Evolutionary conservation across 2,797 vertebrate species (phyloP), one percentile per base, ranked within the genome.

Genomic region (Nasua narica): DNA sequence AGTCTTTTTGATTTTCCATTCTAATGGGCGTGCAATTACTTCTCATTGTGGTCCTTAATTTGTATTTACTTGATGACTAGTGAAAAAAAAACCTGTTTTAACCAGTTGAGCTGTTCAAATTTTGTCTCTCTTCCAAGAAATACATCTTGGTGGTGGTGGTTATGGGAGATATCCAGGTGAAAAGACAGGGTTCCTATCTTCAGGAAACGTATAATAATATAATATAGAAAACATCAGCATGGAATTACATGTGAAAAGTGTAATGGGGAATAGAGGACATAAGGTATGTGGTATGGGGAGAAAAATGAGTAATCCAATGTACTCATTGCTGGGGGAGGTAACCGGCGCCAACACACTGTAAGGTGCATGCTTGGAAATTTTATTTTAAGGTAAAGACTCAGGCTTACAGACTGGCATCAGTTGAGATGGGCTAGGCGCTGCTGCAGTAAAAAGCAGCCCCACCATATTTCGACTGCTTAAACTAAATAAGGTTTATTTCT

Each of bases 31-130:
- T 43, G 32, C 48, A 46, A 15, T 65, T 54, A 46, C 12, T 62
- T 19, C 58, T 87, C 54, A 18, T 0, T 52, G 58, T 54, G 77
- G 35, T 43, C 65, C 92, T 79, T 32, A 74, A n/a, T 89, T 89
- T 86, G 54, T 29, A 32, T 69, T 74, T 54, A n/a, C 48, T 86
- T 65, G 78, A 90, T 58, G 89, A 69, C 83, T 84, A 52, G 74
- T 74, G 93, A 96, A 29, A 56, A 92, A 72, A 50, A 83, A 97
- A 74, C 29, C 35, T 87, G 62, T 83, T 93, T 94, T 92, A 97
- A 90, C 62, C 3, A 1, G 91, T 76, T 43, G 91, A 77, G 84
- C 32, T 96, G 50, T 95, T 96, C 52, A 90, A 67, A 52, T 86
- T 65, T 96, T 95, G 79, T 67, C 93, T 96, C 0, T 0, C 91